Percentiles rank a stretch among this genome's conserved stretches.
Conservation (phyloP, 2,888 invertebrate genomes). For the Cataglyphis cursor region DNA sequence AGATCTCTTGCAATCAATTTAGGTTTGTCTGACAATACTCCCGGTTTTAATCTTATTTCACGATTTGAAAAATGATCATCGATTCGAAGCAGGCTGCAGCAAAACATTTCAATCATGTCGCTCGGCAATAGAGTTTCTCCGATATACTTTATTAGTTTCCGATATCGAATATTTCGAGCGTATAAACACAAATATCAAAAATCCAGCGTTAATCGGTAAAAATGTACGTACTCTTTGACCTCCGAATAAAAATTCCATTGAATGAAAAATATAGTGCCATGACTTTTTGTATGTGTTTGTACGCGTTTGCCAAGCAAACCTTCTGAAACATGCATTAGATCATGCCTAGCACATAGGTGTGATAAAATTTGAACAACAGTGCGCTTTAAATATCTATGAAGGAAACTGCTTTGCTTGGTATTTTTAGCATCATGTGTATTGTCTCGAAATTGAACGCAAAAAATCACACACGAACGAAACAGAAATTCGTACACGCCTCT, state of each 20-base stretch:
- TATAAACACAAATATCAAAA: conserved; percentile 48
- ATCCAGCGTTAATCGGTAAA: conserved; percentile 23
- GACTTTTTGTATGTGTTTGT: not conserved
- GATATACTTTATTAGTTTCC: conserved; percentile 50
- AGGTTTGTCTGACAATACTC: not conserved
- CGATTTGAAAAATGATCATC: not conserved
- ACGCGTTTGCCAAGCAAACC: not conserved
- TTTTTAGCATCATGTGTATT: not conserved
- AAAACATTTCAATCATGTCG: conserved; percentile 50
- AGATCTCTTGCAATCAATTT: not conserved
- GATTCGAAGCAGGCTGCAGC: not conserved
- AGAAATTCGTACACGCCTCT: not conserved
- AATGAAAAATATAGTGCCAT: conserved; percentile 41
- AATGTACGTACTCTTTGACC: conserved; percentile 18
- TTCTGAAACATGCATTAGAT: conserved; percentile 45
- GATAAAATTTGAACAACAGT: conserved; percentile 41
- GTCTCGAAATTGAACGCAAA: not conserved
- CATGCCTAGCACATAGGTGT: conserved; percentile 11
- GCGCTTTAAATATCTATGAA: conserved; percentile 40
- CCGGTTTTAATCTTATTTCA: not conserved
- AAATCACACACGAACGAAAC: conserved; percentile 2
- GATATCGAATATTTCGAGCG: conserved; percentile 45
- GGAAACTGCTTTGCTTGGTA: not conserved
- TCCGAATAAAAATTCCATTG: conserved; percentile 37
- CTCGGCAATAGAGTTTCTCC: conserved; percentile 32